A percentile compares a stretch with the other conserved stretches of the same genome.
phyloP scores from a whole-genome alignment of 2,888 invertebrate species.

The Plutella xylostella region DNA sequence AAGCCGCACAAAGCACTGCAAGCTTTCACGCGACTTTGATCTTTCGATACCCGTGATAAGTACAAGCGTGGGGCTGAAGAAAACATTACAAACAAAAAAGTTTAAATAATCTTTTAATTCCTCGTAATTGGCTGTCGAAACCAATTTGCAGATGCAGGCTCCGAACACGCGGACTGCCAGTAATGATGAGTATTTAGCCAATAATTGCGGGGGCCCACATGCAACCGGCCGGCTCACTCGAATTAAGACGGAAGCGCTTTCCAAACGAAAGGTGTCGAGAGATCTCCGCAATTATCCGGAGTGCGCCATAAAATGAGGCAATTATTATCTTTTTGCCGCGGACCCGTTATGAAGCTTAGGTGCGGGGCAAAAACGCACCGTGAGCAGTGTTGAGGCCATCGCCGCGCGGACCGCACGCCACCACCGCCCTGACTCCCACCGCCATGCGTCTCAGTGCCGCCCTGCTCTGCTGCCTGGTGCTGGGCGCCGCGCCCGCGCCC shows the following conservation, averaged over 20 bases:
- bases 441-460: not conserved
- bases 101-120: no score
- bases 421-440: slow-evolving; percentile 11
- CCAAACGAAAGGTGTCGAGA: slow-evolving; percentile 62
- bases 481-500: slow-evolving; percentile 32
- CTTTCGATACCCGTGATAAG: no score
- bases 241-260: slow-evolving; percentile 46
- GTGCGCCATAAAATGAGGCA: slow-evolving; percentile 42
- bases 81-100: no score
- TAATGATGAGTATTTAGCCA: not conserved
- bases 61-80: no score
- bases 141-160: no score
- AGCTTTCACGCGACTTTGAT: no score
- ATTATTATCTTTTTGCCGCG: slow-evolving; percentile 64
- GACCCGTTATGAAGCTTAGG: slow-evolving; percentile 62
- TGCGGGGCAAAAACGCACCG: slow-evolving; percentile 47
- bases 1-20: no score
- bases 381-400: slow-evolving; percentile 43
- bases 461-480: slow-evolving; percentile 28
- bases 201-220: not conserved
- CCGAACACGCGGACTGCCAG: not conserved
- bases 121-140: no score
- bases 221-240: no score
- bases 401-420: slow-evolving; percentile 43
- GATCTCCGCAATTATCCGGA: slow-evolving; percentile 54